Base-by-base conservation (phyloP, 1,140 invertebrate species). In the Drosophila littoralis region DNA sequence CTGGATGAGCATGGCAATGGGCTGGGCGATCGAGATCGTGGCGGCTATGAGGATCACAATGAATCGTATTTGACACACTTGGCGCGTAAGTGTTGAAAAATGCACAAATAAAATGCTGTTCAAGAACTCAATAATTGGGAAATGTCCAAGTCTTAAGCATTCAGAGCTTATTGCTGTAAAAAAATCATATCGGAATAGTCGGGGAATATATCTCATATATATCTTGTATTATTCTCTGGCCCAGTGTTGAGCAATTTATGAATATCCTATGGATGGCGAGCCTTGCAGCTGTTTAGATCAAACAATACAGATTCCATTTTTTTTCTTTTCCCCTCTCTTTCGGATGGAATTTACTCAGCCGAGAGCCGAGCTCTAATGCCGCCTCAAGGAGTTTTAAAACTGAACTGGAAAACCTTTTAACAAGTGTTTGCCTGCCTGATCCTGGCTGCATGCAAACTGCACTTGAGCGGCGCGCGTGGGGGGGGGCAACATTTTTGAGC, bases 1-100 rank as follows among this genome's bases (percentile, higher is more conserved):
- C 70, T 88, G 36, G 88, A 92, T 7, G 77, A 91, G 38, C 75
- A 91, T 58, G 58, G 76, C n/a, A 89, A 81, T 38, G 67, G 75
- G 13, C 75, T 78, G 55, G 81, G 83, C 0, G 83, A 75, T 33
- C 60, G 65, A 1, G 81, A 85, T 43, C 76, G 83, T 0, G 82
- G 72, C 6, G 81, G 90, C 51, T 90, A 79, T 51, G 90, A 91
- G 36, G 91, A 92, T 81, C 91, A 92, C 51, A 92, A 92, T 60
- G 91, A 91, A 57, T 92, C 91, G 9, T 92, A 91, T 72, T 78
- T 92, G 35, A 92, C 90, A 12, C 90, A 91, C 46, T 84, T 81
- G 40, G 83, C 86, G 43, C 70, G 91, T 92, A 66, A 83, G 83
- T 77, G 46, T 28, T 67, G 35, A 1, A 35, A 40, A 42, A 35